phyloP scores from a whole-genome alignment of 1,140 invertebrate genomes.

The Heliconius eleuchia region DNA sequence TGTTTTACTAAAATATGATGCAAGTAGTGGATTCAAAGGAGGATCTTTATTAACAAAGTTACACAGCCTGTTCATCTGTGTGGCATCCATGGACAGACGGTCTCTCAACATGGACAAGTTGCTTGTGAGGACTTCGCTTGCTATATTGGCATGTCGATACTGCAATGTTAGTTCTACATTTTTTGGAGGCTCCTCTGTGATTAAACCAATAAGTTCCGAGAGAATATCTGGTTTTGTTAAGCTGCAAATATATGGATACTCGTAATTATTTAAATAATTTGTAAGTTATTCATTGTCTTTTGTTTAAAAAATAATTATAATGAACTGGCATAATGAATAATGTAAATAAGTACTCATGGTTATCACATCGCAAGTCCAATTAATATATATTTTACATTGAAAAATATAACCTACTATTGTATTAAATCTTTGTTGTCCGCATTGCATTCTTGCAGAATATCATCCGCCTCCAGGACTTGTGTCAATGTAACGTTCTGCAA shows the following conservation, averaged over 20 bases:
- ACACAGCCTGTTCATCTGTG: constrained; percentile 92
- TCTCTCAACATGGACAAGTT: constrained; percentile 93
- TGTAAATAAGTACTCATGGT: not conserved
- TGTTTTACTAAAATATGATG: constrained; percentile 97
- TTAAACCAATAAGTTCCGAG: constrained; percentile 91
- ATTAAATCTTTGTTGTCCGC: constrained; percentile 94
- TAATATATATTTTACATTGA: not conserved
- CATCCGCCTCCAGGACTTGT: constrained; percentile 96
- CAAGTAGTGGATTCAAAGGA: constrained; percentile 95
- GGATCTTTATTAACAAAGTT: constrained; percentile 93
- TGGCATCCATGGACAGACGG: constrained; percentile 89
- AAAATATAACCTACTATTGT: constrained; percentile 90
- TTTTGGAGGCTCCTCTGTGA: constrained; percentile 91
- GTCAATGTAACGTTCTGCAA: constrained; percentile 94
- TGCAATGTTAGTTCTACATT: constrained; percentile 89
- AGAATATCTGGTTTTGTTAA: constrained; percentile 91
- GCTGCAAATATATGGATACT: constrained; percentile 82
- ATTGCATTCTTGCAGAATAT: constrained; percentile 97
- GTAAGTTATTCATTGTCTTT: not conserved
- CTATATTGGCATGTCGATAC: constrained; percentile 95
- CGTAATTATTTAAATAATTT: not conserved
- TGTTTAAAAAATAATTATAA: not conserved
- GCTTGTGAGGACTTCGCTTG: constrained; percentile 94
- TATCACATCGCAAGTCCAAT: not conserved
- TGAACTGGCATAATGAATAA: not conserved